These are phyloP conservation scores for Drusus annulatus DNA, from an alignment of 1,140 invertebrate species.

Conservation along the genomic window DNA sequence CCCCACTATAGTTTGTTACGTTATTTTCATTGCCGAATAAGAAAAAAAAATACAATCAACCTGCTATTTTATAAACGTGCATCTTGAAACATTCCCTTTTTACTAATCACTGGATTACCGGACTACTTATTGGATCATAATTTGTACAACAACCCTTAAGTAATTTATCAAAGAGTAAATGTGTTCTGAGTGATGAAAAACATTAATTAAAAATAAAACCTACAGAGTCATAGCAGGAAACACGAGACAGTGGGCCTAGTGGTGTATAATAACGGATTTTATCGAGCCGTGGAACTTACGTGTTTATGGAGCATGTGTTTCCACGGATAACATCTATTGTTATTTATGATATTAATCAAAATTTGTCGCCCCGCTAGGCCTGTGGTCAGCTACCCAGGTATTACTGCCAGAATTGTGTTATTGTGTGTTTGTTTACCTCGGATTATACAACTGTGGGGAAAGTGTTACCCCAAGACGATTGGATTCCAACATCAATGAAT, in stretches of 20 bases:
- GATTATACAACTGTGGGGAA: background rate
- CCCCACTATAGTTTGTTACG: too few species aligned
- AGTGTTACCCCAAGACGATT: too few species aligned
- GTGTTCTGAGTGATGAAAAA: background rate
- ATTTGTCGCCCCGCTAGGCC: constrained; percentile 16
- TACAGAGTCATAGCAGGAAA: background rate
- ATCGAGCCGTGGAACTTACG: constrained; percentile 21
- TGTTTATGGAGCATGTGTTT: constrained; percentile 37
- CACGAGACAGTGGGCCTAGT: too few species aligned
- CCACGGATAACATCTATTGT: constrained; percentile 31
- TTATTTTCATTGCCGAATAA: too few species aligned
- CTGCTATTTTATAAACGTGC: too few species aligned
- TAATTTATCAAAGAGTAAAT: background rate
- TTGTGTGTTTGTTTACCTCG: background rate
- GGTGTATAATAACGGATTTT: background rate
- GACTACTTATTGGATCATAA: too few species aligned
- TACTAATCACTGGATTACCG: too few species aligned
- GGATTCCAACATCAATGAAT: too few species aligned
- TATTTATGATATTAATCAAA: constrained; percentile 37
- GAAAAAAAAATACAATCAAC: too few species aligned
- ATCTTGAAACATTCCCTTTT: too few species aligned
- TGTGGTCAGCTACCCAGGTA: background rate
- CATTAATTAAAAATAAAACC: background rate
- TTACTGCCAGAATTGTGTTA: background rate
- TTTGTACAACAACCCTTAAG: too few species aligned